Evolutionary conservation across 2,888 invertebrate species (phyloP).

Genomic region (Andrena haemorrhoa): DNA sequence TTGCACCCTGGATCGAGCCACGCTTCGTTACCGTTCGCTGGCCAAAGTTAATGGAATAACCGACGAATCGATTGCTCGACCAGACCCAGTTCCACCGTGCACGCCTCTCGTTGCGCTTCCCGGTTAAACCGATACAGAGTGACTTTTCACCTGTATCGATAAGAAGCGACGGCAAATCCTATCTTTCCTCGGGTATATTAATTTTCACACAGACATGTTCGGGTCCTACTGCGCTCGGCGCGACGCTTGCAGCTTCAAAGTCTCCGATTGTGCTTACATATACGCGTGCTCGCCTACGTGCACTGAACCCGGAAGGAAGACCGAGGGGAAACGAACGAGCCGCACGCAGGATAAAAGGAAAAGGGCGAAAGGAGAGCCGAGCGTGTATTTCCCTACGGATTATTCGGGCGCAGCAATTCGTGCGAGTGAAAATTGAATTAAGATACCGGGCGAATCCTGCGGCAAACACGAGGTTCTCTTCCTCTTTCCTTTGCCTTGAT

Average conservation of each 20-base stretch:
- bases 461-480: not conserved
- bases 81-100: not conserved
- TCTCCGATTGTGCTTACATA: not conserved
- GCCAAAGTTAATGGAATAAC: conserved; percentile 61
- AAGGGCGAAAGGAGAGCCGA: not conserved
- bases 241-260: not conserved
- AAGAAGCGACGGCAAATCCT: not conserved
- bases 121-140: not conserved
- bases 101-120: not conserved
- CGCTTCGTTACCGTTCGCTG: conserved; percentile 52
- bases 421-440: conserved; percentile 62
- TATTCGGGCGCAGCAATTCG: conserved; percentile 35
- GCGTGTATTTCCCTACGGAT: conserved; percentile 60
- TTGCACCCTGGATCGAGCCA: conserved; percentile 32
- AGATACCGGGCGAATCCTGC: conserved; percentile 36
- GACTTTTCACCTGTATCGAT: not conserved
- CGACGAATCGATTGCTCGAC: conserved; percentile 44
- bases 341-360: conserved; percentile 19
- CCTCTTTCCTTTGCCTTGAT: not conserved
- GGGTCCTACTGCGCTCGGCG: no score
- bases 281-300: not conserved
- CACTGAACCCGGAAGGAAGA: not conserved
- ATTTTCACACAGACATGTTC: no score
- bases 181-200: no score
- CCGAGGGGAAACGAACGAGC: conserved; percentile 34